Evolutionary conservation across 2,888 invertebrate genomes (phyloP).

Genomic region (Mongoloraphidia duomilia): DNA sequence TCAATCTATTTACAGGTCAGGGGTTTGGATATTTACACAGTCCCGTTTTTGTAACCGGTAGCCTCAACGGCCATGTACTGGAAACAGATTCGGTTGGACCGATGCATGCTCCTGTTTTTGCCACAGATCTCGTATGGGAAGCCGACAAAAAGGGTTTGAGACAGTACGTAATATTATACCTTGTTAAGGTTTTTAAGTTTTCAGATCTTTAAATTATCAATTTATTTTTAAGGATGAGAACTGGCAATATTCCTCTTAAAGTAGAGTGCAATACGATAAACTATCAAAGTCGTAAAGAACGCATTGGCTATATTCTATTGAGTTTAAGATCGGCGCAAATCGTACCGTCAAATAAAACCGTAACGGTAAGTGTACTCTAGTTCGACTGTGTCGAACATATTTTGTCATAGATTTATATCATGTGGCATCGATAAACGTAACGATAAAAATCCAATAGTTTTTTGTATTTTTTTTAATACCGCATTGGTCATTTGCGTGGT

Average conservation of each 20-base stretch:
- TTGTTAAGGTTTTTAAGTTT: neutral
- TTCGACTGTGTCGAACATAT: no score
- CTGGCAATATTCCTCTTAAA: conserved; percentile 58
- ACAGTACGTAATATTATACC: conserved; percentile 30
- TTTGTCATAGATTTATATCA: no score
- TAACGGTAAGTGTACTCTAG: neutral
- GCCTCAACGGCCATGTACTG: conserved; percentile 43
- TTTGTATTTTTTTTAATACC: no score
- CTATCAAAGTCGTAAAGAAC: conserved; percentile 40
- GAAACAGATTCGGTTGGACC: conserved; percentile 52
- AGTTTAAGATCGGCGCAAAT: conserved; percentile 56
- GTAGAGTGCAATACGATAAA: conserved; percentile 48
- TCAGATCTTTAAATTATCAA: conserved; percentile 2
- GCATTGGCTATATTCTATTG: conserved; percentile 53
- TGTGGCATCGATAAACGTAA: no score
- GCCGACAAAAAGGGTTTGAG: conserved; percentile 55
- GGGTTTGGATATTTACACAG: conserved; percentile 40
- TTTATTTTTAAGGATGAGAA: conserved; percentile 43
- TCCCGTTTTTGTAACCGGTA: conserved; percentile 42
- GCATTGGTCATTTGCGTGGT: no score
- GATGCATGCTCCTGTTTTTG: conserved; percentile 44
- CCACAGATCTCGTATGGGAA: conserved; percentile 67
- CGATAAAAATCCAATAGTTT: no score
- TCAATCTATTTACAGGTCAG: conserved; percentile 30
- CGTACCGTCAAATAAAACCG: conserved; percentile 35